Conservation (phyloP, 2,113 vertebrate species). For the Oryzias woworae region DNA sequence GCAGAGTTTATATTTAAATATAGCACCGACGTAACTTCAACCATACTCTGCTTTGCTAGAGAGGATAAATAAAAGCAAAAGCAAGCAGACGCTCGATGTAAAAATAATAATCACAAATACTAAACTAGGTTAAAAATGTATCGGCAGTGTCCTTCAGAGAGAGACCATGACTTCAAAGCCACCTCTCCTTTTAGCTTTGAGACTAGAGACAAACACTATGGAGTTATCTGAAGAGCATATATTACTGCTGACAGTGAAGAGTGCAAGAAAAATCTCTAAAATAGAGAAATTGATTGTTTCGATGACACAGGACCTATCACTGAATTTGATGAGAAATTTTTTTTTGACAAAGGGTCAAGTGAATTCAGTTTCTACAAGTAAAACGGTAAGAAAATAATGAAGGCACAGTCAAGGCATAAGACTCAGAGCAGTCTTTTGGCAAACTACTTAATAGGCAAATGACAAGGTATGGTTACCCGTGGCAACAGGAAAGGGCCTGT, state of each 20-base stretch:
- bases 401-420: neutral
- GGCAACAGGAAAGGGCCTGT: conserved; percentile 1
- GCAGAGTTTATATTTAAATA: neutral
- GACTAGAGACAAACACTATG: neutral
- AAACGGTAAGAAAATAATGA: too few species aligned
- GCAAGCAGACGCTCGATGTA: neutral
- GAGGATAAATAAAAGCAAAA: neutral
- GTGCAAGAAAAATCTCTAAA: neutral
- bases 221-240: neutral
- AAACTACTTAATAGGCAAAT: neutral
- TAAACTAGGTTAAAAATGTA: conserved; percentile 24
- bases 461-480: conserved; percentile 1
- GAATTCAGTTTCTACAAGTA: too few species aligned
- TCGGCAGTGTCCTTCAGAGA: conserved; percentile 1
- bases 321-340: neutral
- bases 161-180: conserved; percentile 7
- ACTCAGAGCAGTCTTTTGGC: neutral
- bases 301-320: neutral
- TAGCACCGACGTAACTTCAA: neutral
- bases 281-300: neutral
- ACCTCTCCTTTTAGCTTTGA: neutral
- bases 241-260: neutral
- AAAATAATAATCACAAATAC: neutral
- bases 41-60: neutral
- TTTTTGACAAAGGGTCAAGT: neutral